Conservation (phyloP, 2,888 invertebrate genomes). For the Arenicola marina region DNA sequence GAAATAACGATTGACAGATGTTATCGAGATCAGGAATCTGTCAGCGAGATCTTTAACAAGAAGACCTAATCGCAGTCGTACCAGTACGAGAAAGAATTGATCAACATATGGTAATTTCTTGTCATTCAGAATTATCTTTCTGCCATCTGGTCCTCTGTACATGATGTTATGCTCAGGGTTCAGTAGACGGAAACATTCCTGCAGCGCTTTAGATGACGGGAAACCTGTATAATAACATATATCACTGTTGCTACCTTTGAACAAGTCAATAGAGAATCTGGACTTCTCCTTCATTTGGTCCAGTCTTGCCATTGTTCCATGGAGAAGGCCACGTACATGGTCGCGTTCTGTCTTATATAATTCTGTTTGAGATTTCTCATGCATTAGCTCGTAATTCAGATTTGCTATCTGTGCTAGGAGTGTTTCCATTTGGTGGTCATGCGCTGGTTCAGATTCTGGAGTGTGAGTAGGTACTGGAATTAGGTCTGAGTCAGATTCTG, state of each 20-base stretch:
- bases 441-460: neutral
- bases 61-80: constrained; percentile 5
- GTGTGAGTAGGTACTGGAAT: neutral
- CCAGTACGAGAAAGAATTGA: constrained; percentile 3
- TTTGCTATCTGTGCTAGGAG: neutral
- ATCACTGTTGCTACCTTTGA: constrained; percentile 1
- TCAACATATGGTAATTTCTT: neutral
- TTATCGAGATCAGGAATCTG: constrained; percentile 2
- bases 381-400: neutral
- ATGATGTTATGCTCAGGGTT: constrained; percentile 9
- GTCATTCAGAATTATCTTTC: neutral
- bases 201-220: neutral
- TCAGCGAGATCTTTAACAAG: constrained; percentile 2
- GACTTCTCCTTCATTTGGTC: neutral
- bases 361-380: neutral
- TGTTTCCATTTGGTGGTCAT: neutral
- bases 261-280: neutral
- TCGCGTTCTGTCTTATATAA: neutral
- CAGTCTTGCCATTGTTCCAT: neutral
- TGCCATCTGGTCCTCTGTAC: neutral
- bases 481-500: neutral
- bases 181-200: neutral
- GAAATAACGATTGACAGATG: neutral
- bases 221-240: constrained; percentile 8
- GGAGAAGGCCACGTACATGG: neutral